A percentile compares a stretch with the other conserved stretches of the same genome.
Conservation (phyloP, 2,797 vertebrate genomes). For the Geotrypetes seraphini region DNA sequence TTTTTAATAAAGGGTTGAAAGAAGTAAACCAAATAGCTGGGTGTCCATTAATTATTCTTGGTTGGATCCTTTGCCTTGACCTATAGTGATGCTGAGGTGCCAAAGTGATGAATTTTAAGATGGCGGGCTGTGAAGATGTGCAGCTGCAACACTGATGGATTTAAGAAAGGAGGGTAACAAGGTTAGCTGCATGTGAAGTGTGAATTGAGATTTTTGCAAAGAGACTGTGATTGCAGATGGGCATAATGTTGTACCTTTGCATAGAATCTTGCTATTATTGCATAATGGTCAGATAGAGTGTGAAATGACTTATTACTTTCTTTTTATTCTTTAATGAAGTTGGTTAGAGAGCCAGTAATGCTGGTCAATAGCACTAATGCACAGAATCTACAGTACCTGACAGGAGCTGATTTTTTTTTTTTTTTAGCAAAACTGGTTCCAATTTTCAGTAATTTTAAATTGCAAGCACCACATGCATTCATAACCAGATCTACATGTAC, state of each 20-base stretch:
- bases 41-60: slow-evolving; percentile 71
- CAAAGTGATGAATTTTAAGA: slow-evolving; percentile 83
- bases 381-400: slow-evolving; percentile 44
- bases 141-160: slow-evolving; percentile 68
- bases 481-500: slow-evolving; percentile 3
- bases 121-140: slow-evolving; percentile 71
- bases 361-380: slow-evolving; percentile 38
- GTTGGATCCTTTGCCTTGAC: slow-evolving; percentile 69
- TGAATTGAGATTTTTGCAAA: slow-evolving; percentile 83
- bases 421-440: not conserved
- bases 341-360: slow-evolving; percentile 47
- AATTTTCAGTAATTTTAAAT: slow-evolving; percentile 35
- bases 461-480: slow-evolving; percentile 27
- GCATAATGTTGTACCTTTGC: slow-evolving; percentile 68
- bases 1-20: slow-evolving; percentile 34
- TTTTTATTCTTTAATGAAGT: slow-evolving; percentile 74
- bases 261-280: slow-evolving; percentile 70
- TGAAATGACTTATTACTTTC: slow-evolving; percentile 78
- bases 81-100: slow-evolving; percentile 70
- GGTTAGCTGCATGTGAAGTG: slow-evolving; percentile 80
- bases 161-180: slow-evolving; percentile 73
- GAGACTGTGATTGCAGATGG: slow-evolving; percentile 73
- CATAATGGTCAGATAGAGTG: slow-evolving; percentile 67
- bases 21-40: slow-evolving; percentile 69
- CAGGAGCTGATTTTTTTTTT: slow-evolving; percentile 51